Conservation (phyloP, 1,140 invertebrate genomes). For the Pissodes strobi region DNA sequence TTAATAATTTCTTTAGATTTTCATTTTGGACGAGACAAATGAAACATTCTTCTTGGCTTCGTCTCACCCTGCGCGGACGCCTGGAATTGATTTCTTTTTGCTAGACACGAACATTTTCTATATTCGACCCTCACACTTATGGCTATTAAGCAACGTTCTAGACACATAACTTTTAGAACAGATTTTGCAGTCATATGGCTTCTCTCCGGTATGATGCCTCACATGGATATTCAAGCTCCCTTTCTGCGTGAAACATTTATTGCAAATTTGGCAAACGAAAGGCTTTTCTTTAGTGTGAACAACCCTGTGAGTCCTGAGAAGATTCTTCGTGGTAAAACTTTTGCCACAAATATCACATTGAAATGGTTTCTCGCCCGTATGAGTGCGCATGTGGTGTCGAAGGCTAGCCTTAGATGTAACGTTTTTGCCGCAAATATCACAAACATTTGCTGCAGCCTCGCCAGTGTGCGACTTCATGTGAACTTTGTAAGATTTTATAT, state of each 20-base stretch:
- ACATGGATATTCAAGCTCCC: constrained; percentile 61
- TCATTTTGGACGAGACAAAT: too few species aligned
- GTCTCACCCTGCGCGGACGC: too few species aligned
- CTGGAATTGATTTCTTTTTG: too few species aligned
- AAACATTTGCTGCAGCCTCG: constrained; percentile 48
- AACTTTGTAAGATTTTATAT: constrained; percentile 29
- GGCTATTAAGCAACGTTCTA: constrained; percentile 67
- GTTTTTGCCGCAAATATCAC: constrained; percentile 59
- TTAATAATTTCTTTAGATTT: too few species aligned
- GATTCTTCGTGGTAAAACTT: constrained; percentile 58
- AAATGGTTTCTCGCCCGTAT: constrained; percentile 74
- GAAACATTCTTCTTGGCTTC: too few species aligned
- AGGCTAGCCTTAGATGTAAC: constrained; percentile 38
- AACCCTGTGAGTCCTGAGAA: constrained; percentile 60
- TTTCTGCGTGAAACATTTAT: constrained; percentile 47
- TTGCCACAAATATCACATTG: constrained; percentile 70
- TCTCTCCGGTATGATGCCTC: constrained; percentile 63
- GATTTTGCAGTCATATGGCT: constrained; percentile 54
- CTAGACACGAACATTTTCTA: too few species aligned
- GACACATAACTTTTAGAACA: constrained; percentile 50
- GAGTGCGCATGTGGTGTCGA: constrained; percentile 65
- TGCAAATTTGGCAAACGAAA: constrained; percentile 49
- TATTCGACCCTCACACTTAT: constrained; percentile 53
- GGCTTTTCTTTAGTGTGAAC: constrained; percentile 56
- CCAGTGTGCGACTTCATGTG: constrained; percentile 28